Evolutionary conservation across 2,888 invertebrate species (phyloP), one percentile per base, ranked within the genome.

Genomic region (Heptascelio sp.): DNA sequence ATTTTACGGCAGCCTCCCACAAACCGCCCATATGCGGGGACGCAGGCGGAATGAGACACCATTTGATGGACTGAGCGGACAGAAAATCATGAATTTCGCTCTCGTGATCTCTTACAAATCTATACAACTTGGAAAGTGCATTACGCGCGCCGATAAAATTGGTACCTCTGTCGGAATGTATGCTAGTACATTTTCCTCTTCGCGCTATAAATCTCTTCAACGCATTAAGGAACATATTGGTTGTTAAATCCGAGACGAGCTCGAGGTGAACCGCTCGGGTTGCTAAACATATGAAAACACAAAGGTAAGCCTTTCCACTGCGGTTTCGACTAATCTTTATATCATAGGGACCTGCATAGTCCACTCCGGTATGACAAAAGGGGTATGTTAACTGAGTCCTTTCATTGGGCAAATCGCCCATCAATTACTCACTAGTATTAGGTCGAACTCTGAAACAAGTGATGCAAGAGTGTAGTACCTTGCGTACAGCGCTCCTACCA

Each of bases 1-100:
- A 86, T 64, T 90, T 90, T 6, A 90, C 88, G 0, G 85, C 87
- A 3, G 89, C 83, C 64, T 91, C 89, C 90, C 89, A 90, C 6
- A 90, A 51, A 1, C 90, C 90, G 8, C 90, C 90, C 30, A 88
- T 86, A 62, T 90, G 86, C 1, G 89, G 88, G 3, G 88, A 86
- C 19, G 67, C 64, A 2, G 88, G 83, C 1, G 89, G 87, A 65
- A 86, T 88, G 51, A 90, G 90, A 17, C 86, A 62, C 88, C 89
- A 90, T 30, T 78, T 51, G 25, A 70, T 75, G 2, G 23, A 51
- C 6, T 76, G 37, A 17, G 62, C 55, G n/a, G 25, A 55, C 9
- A 80, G 51, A 21, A 11, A 19, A 34, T 71, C 60, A 23, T 62
- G 73, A 49, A 80, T 67, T 3, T 59, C 15, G 1, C 15, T 3